Evolutionary conservation across 2,888 invertebrate genomes (phyloP), one percentile per base, ranked within the genome.

Genomic region (Pachycephus smyrnensis): DNA sequence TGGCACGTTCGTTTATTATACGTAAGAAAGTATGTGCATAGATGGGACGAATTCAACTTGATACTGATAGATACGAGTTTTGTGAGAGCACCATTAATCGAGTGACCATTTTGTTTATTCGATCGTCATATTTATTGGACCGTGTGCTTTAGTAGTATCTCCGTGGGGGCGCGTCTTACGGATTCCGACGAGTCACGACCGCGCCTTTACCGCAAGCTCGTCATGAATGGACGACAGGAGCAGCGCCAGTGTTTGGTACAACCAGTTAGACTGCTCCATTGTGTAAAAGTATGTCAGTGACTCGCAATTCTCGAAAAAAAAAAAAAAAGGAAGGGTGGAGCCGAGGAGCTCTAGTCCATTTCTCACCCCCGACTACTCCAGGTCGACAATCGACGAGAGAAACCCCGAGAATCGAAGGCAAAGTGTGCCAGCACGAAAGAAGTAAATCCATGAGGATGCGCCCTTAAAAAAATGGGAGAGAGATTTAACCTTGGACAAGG

Each of bases 261-360:
- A 33, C 71, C 71, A 71, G 71, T 71, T 33, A 55, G 82, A 81
- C 83, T 80, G 75, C 68, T 82, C 84, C 78, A 84, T 84, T 84
- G 84, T 84, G 77, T 75, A 78, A 82, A 84, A 84, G 83, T 84
- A 82, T 84, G 84, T 84, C 84, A 84, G 84, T 81, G 79, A 80
- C 81, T 82, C 79, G 80, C 76, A 76, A 77, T 77, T 76, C 79
- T 77, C 68, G 71, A 75, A 79, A 55, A 15, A 36, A 37, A 23
- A 55, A 23, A 9, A 55, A 1, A 55, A 55, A 78, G 81, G 75
- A 80, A 80, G 84, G 78, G 79, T 77, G 71, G 71, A 76, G 76
- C 69, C 73, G 40, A 73, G 74, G 23, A 76, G 79, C 78, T 80
- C 73, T 55, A 77, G 76, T 80, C 77, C 78, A 81, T 82, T 83